These are phyloP conservation scores for Oryzias celebensis DNA, from an alignment of 2,113 vertebrate species.

Conservation along the genomic window DNA sequence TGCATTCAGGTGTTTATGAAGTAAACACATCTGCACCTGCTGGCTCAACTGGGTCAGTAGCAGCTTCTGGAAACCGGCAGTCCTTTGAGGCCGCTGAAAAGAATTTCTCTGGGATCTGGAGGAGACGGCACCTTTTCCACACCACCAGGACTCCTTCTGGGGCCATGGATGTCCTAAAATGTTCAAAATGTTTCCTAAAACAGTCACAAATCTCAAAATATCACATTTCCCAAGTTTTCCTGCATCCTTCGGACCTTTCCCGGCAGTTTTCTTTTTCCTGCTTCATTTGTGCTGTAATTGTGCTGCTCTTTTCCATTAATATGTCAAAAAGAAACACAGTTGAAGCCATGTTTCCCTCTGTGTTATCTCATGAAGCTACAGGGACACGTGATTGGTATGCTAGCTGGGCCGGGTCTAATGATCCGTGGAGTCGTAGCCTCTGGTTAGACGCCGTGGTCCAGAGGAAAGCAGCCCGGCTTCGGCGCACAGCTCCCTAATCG, in stretches of 20 bases:
- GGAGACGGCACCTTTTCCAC: too few species aligned
- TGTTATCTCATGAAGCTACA: conserved; percentile 47
- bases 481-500: conserved; percentile 49
- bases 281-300: conserved; percentile 51
- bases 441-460: conserved; percentile 60
- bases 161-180: too few species aligned
- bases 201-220: conserved; percentile 1
- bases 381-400: conserved; percentile 60
- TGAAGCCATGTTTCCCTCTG: conserved; percentile 34
- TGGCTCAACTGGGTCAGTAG: too few species aligned
- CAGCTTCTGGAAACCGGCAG: too few species aligned
- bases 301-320: conserved; percentile 43
- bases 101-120: too few species aligned
- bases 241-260: conserved; percentile 14
- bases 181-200: too few species aligned
- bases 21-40: too few species aligned
- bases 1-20: too few species aligned
- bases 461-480: conserved; percentile 35
- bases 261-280: conserved; percentile 35
- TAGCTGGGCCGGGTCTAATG: conserved; percentile 55
- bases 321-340: conserved; percentile 26
- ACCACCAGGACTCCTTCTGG: too few species aligned
- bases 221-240: conserved; percentile 34
- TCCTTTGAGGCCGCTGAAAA: too few species aligned
- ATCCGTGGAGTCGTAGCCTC: conserved; percentile 55